A percentile compares a stretch with the other conserved stretches of the same genome.
These are phyloP conservation scores for Lithosia quadra DNA, from an alignment of 2,888 invertebrate genomes.

Conservation along the genomic window DNA sequence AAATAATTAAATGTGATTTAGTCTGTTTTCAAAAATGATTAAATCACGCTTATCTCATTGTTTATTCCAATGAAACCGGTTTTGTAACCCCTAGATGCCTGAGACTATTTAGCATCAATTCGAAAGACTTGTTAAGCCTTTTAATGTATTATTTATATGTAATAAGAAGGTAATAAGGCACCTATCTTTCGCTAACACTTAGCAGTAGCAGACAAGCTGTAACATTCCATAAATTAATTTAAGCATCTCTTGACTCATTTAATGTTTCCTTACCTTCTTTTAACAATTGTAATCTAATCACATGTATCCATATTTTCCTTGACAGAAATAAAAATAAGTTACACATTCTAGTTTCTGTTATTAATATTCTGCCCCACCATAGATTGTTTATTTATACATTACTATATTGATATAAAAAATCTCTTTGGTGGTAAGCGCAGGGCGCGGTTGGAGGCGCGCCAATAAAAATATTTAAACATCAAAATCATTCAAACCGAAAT, in stretches of 20 bases:
- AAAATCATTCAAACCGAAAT: no score
- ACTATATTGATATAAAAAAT: background rate
- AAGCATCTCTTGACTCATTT: constrained; percentile 20
- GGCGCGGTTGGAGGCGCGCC: background rate
- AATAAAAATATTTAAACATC: no score
- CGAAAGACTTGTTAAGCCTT: constrained; percentile 19
- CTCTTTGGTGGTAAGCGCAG: background rate
- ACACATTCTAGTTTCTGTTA: constrained; percentile 24
- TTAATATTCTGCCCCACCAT: background rate
- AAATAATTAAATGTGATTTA: background rate
- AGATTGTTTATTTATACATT: no score
- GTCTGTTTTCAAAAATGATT: background rate
- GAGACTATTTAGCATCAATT: constrained; percentile 14
- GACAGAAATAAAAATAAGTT: constrained; percentile 40
- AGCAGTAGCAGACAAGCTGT: constrained; percentile 29
- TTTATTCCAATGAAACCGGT: background rate
- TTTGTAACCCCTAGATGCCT: constrained; percentile 13
- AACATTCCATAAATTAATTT: constrained; percentile 48
- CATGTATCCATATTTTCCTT: constrained; percentile 44
- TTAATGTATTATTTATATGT: constrained; percentile 15
- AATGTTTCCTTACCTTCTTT: constrained; percentile 24
- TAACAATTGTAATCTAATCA: constrained; percentile 32
- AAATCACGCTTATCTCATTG: background rate
- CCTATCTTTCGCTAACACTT: constrained; percentile 20
- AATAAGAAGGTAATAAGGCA: constrained; percentile 27